Evolutionary conservation across 2,888 invertebrate genomes (phyloP).

Genomic region (Trisateles emortualis): DNA sequence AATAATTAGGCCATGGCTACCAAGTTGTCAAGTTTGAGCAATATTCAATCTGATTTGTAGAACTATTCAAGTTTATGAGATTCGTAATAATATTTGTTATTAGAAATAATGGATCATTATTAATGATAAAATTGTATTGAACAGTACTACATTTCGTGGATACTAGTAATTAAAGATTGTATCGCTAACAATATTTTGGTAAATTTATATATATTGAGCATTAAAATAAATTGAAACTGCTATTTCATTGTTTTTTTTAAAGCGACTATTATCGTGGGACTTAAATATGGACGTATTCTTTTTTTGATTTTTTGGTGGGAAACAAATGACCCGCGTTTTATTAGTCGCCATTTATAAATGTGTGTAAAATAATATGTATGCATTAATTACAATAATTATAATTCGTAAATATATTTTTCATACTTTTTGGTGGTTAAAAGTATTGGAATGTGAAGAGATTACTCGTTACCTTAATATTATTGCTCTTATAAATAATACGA

Average conservation of each 20-base stretch:
- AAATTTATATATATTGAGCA: constrained; percentile 26
- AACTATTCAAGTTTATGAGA: neutral
- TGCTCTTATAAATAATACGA: constrained; percentile 50
- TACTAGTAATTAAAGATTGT: constrained; percentile 1
- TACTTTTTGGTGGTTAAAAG: constrained; percentile 56
- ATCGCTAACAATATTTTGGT: constrained; percentile 6
- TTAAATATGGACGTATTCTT: constrained; percentile 19
- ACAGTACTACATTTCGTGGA: constrained; percentile 7
- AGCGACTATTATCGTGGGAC: constrained; percentile 16
- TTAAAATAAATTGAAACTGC: constrained; percentile 1
- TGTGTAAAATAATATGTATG: constrained; percentile 34
- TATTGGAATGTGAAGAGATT: constrained; percentile 45
- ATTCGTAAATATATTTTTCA: constrained; percentile 35
- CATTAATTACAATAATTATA: constrained; percentile 28
- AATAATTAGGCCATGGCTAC: neutral
- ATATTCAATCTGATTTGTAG: constrained; percentile 11
- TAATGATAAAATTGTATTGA: neutral
- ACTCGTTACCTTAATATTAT: constrained; percentile 35
- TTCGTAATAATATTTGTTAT: neutral
- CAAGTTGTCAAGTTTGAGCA: constrained; percentile 42
- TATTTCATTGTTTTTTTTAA: constrained; percentile 7
- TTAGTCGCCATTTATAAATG: constrained; percentile 9
- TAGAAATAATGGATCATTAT: neutral
- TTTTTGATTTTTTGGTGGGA: constrained; percentile 43
- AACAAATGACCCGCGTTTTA: constrained; percentile 30